Evolutionary conservation across 1,140 invertebrate species (phyloP).

Genomic region (Heliconius hewitsoni): DNA sequence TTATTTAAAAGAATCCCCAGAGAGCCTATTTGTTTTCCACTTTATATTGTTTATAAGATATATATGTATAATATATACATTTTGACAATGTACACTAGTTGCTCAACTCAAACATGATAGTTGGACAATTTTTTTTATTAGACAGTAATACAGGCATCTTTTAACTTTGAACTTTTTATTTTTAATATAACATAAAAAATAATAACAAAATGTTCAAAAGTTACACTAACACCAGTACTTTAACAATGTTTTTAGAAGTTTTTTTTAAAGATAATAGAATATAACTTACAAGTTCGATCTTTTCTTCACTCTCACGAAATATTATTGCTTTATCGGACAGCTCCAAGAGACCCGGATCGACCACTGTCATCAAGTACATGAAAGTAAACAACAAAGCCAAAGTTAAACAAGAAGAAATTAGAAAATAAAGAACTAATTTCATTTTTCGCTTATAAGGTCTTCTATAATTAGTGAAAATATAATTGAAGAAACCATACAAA

Average conservation of each 20-base stretch:
- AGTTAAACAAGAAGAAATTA: conserved; percentile 38
- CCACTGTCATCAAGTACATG: conserved; percentile 46
- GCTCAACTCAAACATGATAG: too few relatives aligned
- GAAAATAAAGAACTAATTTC: conserved; percentile 40
- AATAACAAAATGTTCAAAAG: too few relatives aligned
- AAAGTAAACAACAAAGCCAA: conserved; percentile 42
- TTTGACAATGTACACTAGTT: too few relatives aligned
- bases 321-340: conserved; percentile 26
- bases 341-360: conserved; percentile 44
- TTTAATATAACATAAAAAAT: too few relatives aligned
- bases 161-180: too few relatives aligned
- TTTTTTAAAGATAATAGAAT: not conserved
- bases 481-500: conserved; percentile 7
- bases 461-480: conserved; percentile 10
- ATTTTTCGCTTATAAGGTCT: conserved; percentile 19
- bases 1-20: too few relatives aligned
- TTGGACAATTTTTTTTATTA: not conserved
- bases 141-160: too few relatives aligned
- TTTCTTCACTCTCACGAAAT: conserved; percentile 1
- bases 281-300: conserved; percentile 19
- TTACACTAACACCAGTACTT: too few relatives aligned
- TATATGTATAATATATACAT: too few relatives aligned
- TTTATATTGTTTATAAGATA: too few relatives aligned
- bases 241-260: too few relatives aligned
- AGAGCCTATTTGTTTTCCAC: not conserved